Conservation (phyloP, 2,797 vertebrate species). For the Apodemus agrarius region DNA sequence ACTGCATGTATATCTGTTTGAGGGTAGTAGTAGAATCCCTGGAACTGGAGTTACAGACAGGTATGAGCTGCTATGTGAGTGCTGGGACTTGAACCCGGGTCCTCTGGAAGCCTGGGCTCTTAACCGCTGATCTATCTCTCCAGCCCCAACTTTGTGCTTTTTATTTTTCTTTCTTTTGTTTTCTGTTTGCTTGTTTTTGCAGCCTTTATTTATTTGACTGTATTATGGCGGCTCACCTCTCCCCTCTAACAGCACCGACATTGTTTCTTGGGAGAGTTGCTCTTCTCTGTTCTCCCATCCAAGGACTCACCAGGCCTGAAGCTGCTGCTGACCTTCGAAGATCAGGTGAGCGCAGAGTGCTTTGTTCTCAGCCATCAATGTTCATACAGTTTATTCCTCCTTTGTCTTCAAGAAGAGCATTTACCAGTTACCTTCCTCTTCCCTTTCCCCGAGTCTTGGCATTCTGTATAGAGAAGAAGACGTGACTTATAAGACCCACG, state of each 20-base stretch:
- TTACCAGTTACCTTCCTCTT: neutral
- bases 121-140: neutral
- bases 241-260: neutral
- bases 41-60: neutral
- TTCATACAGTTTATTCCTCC: neutral
- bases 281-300: neutral
- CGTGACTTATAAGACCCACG: neutral
- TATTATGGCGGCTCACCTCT: neutral
- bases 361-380: neutral
- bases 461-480: constrained; percentile 11
- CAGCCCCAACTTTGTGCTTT: neutral
- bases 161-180: neutral
- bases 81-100: neutral
- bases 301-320: neutral
- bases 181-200: neutral
- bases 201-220: neutral
- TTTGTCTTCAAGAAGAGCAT: neutral
- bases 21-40: neutral
- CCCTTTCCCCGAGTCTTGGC: neutral
- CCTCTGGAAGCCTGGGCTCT: neutral
- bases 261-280: neutral
- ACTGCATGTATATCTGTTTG: neutral
- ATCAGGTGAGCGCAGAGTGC: no score
- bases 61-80: neutral
- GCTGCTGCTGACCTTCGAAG: neutral